Base-by-base conservation (phyloP, 1,140 invertebrate species). In the Diachasmimorpha longicaudata region DNA sequence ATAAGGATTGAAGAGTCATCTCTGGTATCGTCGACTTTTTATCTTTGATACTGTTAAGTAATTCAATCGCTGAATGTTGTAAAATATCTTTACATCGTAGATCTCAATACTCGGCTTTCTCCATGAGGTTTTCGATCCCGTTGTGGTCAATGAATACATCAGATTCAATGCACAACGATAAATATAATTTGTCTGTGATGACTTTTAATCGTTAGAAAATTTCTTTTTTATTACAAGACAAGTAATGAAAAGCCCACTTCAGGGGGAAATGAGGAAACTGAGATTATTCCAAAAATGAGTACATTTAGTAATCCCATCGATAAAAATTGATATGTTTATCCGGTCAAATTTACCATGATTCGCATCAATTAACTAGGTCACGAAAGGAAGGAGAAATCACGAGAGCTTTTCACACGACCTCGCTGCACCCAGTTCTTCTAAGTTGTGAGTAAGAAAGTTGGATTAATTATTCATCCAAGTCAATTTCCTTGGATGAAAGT, bases 381-480 rank as follows among this genome's bases (percentile, higher is more conserved):
- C 31, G 42, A 52, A 55, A 76, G 74, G 58, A 66, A 42, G 69
- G 68, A 36, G 36, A 66, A 42, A 66, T 16, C 23, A 52, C 52
- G 42, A 8, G 14, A 76, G 69, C 69, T 76, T 76, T 76, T 76
- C 74, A 58, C 74, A 76, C 74, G 74, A 70, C 74, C 69, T 76
- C 63, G 37, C 48, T 42, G 37, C 52, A 19, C 69, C 21, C 19
- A 39, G 6, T 31, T 36, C 52, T 63, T 73, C 58, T 55, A 72
- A 52, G 39, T 76, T 58, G 21, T 25, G 23, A 63, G 58, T 63
- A 63, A 63, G 58, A 63, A 63, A 63, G 21, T 63, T 25, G 14
- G 58, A 63, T 63, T 52, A 63, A 31, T 63, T 63, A 63, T 63
- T 63, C 58, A 63, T 63, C 31, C 19, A 25, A 63, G 58, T 63